Evolutionary conservation across 2,888 invertebrate species (phyloP), one percentile per base, ranked within the genome.

Genomic region (Rhimphoctona megacephalus): DNA sequence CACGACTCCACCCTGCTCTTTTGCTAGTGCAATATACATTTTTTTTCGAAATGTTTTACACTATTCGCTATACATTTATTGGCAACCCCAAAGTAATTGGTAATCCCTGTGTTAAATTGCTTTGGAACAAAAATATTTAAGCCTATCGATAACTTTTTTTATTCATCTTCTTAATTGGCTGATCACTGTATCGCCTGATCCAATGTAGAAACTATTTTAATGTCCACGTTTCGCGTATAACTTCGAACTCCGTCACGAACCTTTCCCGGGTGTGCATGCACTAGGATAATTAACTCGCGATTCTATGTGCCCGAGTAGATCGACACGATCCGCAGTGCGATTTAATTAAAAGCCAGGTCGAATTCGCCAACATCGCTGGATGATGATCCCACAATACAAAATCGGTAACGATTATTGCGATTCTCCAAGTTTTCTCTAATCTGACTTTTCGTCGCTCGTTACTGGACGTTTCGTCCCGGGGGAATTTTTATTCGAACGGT

Each of bases 1-100:
- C 80, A 66, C 61, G 87, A 82, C 88, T 87, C 88, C 89, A 89
- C 88, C 88, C 88, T 86, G 57, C 33, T 74, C 64, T 49, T 54
- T 74, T 14, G 22, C 69, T 43, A 19, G 33, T 19, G 2, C 43
- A 39, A 43, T 46, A 39, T 49, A 70, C 19, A 4, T 79, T 54
- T 69, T 54, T 54, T 43, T 54, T 49, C 11, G n/a, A 4, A 57
- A 33, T 79, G 19, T 74, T 70, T 70, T 30, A 22, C 14, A n/a
- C 17, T 22, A 17, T n/a, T 19, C 11, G 43, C 66, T 4, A 46
- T 46, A 70, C 33, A 70, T 6, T n/a, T 33, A 46, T 69, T 43
- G 76, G 61, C 61, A 61, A 64, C 6, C 25, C 61, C 1, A 17
- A 61, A 46, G 61, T 46, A 57, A 74, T 73, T 54, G 39, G 25